Conservation (phyloP, 2,797 vertebrate species). For the Holocentrus rufus region DNA sequence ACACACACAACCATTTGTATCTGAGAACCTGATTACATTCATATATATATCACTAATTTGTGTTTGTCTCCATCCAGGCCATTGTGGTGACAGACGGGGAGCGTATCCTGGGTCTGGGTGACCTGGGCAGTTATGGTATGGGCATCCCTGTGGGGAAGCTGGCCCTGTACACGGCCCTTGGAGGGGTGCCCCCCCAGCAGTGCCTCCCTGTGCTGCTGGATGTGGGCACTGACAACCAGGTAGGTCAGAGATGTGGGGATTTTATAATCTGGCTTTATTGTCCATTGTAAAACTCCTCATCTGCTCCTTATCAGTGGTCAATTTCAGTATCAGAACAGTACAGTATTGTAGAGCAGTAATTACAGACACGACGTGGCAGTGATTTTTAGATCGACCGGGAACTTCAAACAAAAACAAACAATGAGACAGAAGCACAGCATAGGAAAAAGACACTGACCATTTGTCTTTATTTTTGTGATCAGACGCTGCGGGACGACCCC, state of each 20-base stretch:
- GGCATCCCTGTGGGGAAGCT: conserved; percentile 97
- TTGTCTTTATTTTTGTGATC: conserved; percentile 69
- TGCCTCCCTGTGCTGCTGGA: conserved; percentile 97
- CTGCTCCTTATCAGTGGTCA: conserved; percentile 25
- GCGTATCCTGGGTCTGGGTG: conserved; percentile 95
- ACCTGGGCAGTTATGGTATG: conserved; percentile 97
- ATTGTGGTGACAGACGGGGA: conserved; percentile 98
- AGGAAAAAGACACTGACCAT: neutral
- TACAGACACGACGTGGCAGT: neutral
- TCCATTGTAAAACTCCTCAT: neutral
- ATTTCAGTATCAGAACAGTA: neutral
- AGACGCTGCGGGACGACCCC: conserved; percentile 92
- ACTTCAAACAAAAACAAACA: neutral
- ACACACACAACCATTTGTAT: neutral
- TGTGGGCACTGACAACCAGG: conserved; percentile 94
- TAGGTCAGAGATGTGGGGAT: conserved; percentile 29
- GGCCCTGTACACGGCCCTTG: conserved; percentile 95
- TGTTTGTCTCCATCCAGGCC: conserved; percentile 79
- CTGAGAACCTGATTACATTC: neutral
- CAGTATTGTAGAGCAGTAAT: neutral
- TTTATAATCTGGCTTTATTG: conserved; percentile 8
- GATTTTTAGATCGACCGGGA: neutral
- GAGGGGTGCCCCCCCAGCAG: conserved; percentile 89
- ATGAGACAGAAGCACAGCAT: neutral
- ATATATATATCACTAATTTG: neutral